Conservation (phyloP, 2,888 invertebrate genomes). For the Pristionchus fissidentatus region DNA sequence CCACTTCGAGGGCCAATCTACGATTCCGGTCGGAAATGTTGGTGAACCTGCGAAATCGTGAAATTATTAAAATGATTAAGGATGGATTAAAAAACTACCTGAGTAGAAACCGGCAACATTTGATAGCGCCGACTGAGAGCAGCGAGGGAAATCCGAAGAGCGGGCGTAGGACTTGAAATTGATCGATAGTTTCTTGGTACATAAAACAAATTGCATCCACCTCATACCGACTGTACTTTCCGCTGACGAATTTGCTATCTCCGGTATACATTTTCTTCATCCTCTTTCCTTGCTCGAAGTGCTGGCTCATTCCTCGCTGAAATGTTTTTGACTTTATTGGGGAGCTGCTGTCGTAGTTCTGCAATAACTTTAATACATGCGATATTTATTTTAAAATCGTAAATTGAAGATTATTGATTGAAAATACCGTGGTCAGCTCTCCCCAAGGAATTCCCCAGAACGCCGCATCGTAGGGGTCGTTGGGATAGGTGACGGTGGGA, state of each 20-base stretch:
- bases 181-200: no score
- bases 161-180: background rate
- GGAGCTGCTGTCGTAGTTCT: no score
- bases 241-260: background rate
- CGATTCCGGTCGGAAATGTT: no score
- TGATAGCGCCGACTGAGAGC: background rate
- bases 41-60: no score
- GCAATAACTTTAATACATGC: background rate
- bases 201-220: background rate
- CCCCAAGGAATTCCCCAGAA: conserved; percentile 4
- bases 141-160: background rate
- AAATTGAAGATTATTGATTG: no score
- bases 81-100: no score
- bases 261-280: background rate
- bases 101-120: conserved; percentile 3
- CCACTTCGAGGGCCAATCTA: no score
- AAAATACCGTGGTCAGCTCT: background rate
- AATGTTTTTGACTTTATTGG: no score
- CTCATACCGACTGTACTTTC: background rate
- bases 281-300: background rate
- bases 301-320: conserved; percentile 17
- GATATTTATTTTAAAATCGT: background rate
- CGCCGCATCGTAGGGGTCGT: conserved; percentile 18
- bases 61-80: no score
- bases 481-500: conserved; percentile 5